These are phyloP conservation scores for Microchrysa polita DNA, from an alignment of 2,888 invertebrate species.

Conservation along the genomic window DNA sequence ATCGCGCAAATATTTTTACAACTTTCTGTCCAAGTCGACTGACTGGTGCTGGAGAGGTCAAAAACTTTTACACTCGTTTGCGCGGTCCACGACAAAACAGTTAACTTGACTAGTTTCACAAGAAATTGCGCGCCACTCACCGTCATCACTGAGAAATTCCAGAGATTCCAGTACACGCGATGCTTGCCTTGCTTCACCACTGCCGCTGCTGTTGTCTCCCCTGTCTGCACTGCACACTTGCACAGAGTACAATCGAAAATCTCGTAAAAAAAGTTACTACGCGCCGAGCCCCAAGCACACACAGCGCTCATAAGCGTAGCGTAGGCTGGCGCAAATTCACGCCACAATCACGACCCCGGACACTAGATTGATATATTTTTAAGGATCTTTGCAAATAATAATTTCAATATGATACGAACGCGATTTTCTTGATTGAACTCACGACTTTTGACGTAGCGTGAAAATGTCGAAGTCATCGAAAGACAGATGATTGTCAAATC, in stretches of 20 bases:
- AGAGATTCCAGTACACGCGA: conserved; percentile 28
- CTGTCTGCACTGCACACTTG: no score
- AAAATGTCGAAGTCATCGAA: conserved; percentile 37
- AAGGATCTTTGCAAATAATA: conserved; percentile 3
- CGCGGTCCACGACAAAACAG: conserved; percentile 41
- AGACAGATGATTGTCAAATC: conserved; percentile 43
- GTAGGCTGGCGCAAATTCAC: conserved; percentile 18
- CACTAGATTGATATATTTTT: not conserved
- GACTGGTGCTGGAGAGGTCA: conserved; percentile 34
- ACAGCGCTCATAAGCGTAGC: conserved; percentile 13
- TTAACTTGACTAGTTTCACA: conserved; percentile 38
- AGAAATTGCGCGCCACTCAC: conserved; percentile 42
- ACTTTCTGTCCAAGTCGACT: conserved; percentile 12
- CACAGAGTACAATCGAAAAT: not conserved
- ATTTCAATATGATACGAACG: not conserved
- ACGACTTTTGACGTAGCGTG: conserved; percentile 16
- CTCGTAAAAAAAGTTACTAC: not conserved
- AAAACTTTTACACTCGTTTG: conserved; percentile 38
- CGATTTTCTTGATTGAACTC: conserved; percentile 1
- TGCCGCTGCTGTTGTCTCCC: no score
- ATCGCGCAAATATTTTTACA: conserved; percentile 37
- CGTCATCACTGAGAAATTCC: conserved; percentile 35
- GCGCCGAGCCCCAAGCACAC: conserved; percentile 6
- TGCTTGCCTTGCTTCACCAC: conserved; percentile 5
- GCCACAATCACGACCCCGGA: conserved; percentile 10